Percentiles rank a stretch among this genome's conserved stretches.
Evolutionary conservation across 2,888 invertebrate genomes (phyloP).

Genomic region (Thysanoteuthis rhombus): DNA sequence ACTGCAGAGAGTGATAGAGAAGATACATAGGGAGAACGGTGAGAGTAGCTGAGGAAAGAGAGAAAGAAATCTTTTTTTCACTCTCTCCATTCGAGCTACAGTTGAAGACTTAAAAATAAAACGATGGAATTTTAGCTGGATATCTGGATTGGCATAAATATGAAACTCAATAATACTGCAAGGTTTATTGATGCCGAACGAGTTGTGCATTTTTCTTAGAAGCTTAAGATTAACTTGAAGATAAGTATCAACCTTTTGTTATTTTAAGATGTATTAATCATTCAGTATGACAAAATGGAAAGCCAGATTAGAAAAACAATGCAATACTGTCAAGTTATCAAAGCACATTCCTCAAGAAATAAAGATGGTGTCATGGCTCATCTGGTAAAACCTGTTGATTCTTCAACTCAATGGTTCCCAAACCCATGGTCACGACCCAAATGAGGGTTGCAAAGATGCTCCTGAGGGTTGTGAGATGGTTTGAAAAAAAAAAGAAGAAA

Average conservation of each 20-base stretch:
- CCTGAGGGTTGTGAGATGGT: no score
- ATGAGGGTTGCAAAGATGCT: no score
- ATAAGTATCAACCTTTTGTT: neutral
- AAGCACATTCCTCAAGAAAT: neutral
- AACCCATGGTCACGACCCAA: no score
- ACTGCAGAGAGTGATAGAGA: neutral
- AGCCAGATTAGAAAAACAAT: neutral
- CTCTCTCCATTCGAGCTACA: neutral
- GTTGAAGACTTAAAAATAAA: neutral
- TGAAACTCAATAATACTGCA: neutral
- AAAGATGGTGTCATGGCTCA: neutral
- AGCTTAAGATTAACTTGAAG: neutral
- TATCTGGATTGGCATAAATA: neutral
- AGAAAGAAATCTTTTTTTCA: neutral
- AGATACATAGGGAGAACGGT: no score
- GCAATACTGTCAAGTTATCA: neutral
- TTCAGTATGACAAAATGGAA: neutral
- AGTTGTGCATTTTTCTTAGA: neutral
- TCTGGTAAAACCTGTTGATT: neutral
- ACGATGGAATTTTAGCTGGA: neutral
- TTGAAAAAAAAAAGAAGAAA: no score
- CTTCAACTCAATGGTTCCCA: no score
- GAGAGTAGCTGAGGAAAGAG: no score
- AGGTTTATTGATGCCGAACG: neutral
- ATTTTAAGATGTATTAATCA: neutral